phyloP scores from a whole-genome alignment of 2,888 invertebrate species.

The Aricia artaxerxes region DNA sequence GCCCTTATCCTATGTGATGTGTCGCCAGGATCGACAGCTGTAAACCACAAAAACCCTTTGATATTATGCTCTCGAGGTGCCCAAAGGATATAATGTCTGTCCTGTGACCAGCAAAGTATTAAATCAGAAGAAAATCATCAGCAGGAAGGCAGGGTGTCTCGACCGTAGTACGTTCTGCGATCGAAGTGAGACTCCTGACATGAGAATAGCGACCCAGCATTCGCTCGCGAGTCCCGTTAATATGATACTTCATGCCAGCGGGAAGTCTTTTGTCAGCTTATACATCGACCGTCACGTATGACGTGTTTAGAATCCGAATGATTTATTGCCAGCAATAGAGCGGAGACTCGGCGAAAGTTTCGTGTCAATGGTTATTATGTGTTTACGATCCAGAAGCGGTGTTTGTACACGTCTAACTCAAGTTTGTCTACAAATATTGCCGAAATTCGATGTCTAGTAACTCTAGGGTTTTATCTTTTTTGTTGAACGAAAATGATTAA shows the following conservation, averaged over 20 bases:
- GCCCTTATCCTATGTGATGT: too few relatives aligned
- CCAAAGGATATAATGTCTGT: too few relatives aligned
- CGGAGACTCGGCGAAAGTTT: constrained; percentile 49
- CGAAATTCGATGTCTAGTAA: neutral
- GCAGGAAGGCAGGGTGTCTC: neutral
- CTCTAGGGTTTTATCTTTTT: neutral
- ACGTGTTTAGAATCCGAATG: constrained; percentile 56
- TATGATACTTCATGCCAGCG: constrained; percentile 43
- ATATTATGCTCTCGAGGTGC: too few relatives aligned
- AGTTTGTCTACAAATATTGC: constrained; percentile 13
- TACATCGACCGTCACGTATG: constrained; percentile 46
- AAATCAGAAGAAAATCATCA: too few relatives aligned
- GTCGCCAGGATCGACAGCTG: too few relatives aligned
- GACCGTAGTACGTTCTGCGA: neutral
- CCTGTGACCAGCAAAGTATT: too few relatives aligned
- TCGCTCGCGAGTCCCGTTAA: constrained; percentile 49
- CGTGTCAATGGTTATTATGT: constrained; percentile 31
- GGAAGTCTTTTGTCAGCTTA: constrained; percentile 50
- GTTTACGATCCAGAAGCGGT: constrained; percentile 21
- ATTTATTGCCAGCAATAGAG: constrained; percentile 55
- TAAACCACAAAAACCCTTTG: too few relatives aligned
- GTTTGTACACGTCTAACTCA: constrained; percentile 14
- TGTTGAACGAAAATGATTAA: neutral
- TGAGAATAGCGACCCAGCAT: neutral
- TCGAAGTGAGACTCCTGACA: neutral